These are phyloP conservation scores for Dendrocincla tyrannina DNA, from an alignment of 2,797 vertebrate genomes.

Conservation along the genomic window DNA sequence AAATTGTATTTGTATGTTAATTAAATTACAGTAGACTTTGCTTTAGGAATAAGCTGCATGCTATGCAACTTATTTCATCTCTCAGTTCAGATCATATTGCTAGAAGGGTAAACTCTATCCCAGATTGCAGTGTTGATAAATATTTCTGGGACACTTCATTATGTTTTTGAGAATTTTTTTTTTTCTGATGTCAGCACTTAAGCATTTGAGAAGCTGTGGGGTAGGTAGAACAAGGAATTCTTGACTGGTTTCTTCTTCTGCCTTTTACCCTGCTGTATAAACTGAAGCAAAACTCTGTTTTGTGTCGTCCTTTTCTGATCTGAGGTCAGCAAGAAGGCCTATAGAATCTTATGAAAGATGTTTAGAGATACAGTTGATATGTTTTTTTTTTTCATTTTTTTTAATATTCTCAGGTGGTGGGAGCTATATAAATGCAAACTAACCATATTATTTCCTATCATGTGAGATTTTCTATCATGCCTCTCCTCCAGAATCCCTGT, in stretches of 20 bases:
- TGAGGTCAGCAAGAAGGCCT: not conserved
- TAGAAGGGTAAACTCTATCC: slow-evolving; percentile 2
- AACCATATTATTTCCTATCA: slow-evolving; percentile 49
- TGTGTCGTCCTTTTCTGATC: not conserved
- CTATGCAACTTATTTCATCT: slow-evolving; percentile 14
- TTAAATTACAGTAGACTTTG: slow-evolving; percentile 32
- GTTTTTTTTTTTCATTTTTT: not conserved
- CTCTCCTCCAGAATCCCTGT: slow-evolving; percentile 36
- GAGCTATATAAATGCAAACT: slow-evolving; percentile 65
- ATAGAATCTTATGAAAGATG: not conserved
- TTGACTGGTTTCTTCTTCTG: not conserved
- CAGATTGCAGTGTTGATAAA: not conserved
- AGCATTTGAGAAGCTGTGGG: not conserved
- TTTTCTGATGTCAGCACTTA: not conserved
- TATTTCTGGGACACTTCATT: slow-evolving; percentile 6
- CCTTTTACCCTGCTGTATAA: not conserved
- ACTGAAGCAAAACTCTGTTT: not conserved
- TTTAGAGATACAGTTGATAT: slow-evolving; percentile 1
- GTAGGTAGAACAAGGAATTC: not conserved
- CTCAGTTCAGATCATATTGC: not conserved
- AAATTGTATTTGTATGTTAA: slow-evolving; percentile 35
- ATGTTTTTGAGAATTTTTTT: not conserved
- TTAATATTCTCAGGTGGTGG: slow-evolving; percentile 28
- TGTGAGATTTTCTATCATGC: slow-evolving; percentile 15
- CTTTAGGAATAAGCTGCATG: slow-evolving; percentile 14